A percentile compares a stretch with the other conserved stretches of the same genome.
These are phyloP conservation scores for Drosophila monieri DNA, from an alignment of 2,888 invertebrate genomes.

Conservation along the genomic window DNA sequence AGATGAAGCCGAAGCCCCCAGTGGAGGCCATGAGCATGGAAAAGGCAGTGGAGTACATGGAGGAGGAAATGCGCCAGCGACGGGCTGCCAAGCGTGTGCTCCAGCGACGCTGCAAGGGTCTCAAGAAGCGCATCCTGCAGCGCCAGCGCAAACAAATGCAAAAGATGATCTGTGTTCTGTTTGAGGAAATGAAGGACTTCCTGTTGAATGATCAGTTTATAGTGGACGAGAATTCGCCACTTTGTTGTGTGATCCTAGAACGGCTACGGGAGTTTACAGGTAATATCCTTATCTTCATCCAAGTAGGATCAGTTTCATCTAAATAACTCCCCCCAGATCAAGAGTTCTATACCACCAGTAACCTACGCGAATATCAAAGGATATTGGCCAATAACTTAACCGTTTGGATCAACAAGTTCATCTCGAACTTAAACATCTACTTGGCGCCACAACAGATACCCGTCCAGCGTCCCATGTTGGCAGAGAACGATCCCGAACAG, in stretches of 20 bases:
- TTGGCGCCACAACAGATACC: slow-evolving; percentile 53
- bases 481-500: slow-evolving; percentile 54
- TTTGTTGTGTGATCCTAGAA: slow-evolving; percentile 74
- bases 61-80: slow-evolving; percentile 79
- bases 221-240: slow-evolving; percentile 70
- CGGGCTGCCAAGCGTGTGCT: slow-evolving; percentile 59
- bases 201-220: slow-evolving; percentile 79
- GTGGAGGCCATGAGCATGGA: slow-evolving; percentile 70
- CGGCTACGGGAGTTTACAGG: slow-evolving; percentile 79
- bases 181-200: slow-evolving; percentile 82
- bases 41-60: slow-evolving; percentile 76
- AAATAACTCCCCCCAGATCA: slow-evolving; percentile 58
- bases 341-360: slow-evolving; percentile 78
- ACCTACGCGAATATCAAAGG: slow-evolving; percentile 77
- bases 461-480: slow-evolving; percentile 41
- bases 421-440: slow-evolving; percentile 80
- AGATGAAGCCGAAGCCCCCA: slow-evolving; percentile 65
- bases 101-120: slow-evolving; percentile 61
- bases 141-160: slow-evolving; percentile 75
- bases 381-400: slow-evolving; percentile 81
- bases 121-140: slow-evolving; percentile 67
- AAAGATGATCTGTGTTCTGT: slow-evolving; percentile 78
- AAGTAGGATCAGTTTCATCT: background rate
- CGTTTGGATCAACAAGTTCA: slow-evolving; percentile 82
- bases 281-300: background rate